These are phyloP conservation scores for Protonibea diacanthus DNA, from an alignment of 2,797 vertebrate species.

Conservation along the genomic window DNA sequence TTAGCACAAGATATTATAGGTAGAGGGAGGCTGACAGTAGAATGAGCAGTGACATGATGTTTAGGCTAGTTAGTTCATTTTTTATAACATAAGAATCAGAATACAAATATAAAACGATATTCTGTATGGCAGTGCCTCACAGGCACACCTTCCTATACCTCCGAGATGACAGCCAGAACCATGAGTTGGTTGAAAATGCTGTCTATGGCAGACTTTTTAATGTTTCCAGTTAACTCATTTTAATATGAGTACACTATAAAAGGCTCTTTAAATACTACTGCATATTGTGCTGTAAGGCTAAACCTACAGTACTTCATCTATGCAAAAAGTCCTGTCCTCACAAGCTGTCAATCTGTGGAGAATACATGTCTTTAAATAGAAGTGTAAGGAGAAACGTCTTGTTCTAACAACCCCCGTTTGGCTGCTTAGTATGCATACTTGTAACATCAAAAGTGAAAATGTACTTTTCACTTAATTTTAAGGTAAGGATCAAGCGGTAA, in stretches of 20 bases:
- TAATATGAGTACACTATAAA: neutral
- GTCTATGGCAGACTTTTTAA: neutral
- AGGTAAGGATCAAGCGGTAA: too few species aligned
- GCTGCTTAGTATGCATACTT: too few species aligned
- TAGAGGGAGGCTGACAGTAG: neutral
- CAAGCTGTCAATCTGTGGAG: neutral
- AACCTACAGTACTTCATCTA: neutral
- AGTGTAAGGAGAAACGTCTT: too few species aligned
- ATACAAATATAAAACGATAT: neutral
- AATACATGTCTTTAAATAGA: neutral
- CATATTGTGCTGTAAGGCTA: neutral
- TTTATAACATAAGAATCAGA: neutral
- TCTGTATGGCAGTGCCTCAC: neutral
- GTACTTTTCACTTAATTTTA: too few species aligned
- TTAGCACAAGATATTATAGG: conserved; percentile 19
- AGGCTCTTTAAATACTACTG: neutral
- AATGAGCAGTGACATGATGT: neutral
- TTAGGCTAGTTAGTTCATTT: neutral
- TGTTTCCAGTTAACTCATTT: neutral
- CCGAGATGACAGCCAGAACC: too few species aligned
- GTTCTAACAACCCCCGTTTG: too few species aligned
- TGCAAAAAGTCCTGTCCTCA: neutral
- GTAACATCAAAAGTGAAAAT: too few species aligned
- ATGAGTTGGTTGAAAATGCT: too few species aligned
- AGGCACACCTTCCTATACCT: neutral